A percentile compares a stretch with the other conserved stretches of the same genome.
These are phyloP conservation scores for Aphidoletes aphidimyza DNA, from an alignment of 2,888 invertebrate genomes.

Conservation along the genomic window DNA sequence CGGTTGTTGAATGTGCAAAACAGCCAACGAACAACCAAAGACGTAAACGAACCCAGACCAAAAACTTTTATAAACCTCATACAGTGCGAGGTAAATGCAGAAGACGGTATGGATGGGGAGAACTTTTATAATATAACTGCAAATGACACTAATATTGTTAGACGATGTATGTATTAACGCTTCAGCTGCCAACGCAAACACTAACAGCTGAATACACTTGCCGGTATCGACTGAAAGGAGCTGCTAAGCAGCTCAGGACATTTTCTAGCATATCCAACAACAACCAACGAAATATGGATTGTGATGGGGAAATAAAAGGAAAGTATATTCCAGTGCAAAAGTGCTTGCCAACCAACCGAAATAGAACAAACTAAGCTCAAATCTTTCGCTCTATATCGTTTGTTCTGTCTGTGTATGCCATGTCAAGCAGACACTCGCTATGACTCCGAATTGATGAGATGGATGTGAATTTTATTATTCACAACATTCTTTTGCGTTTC, in stretches of 20 bases:
- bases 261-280: too few relatives aligned
- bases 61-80: neutral
- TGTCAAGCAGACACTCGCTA: neutral
- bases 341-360: neutral
- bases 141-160: constrained; percentile 43
- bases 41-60: neutral
- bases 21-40: too few relatives aligned
- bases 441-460: constrained; percentile 14
- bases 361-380: neutral
- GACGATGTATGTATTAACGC: constrained; percentile 34
- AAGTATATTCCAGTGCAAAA: neutral
- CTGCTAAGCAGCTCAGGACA: neutral
- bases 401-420: too few relatives aligned
- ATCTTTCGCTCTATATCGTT: too few relatives aligned
- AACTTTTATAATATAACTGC: constrained; percentile 40
- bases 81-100: neutral
- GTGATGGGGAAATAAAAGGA: neutral
- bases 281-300: neutral
- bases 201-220: neutral
- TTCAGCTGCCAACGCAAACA: constrained; percentile 36
- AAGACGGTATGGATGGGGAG: neutral
- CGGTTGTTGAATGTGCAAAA: too few relatives aligned
- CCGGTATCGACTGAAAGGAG: neutral
- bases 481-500: constrained; percentile 5
- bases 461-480: constrained; percentile 46